Percentiles rank a stretch among this genome's conserved stretches.
Conservation (phyloP, 2,888 invertebrate genomes). For the Caenorhabditis doughertyi region DNA sequence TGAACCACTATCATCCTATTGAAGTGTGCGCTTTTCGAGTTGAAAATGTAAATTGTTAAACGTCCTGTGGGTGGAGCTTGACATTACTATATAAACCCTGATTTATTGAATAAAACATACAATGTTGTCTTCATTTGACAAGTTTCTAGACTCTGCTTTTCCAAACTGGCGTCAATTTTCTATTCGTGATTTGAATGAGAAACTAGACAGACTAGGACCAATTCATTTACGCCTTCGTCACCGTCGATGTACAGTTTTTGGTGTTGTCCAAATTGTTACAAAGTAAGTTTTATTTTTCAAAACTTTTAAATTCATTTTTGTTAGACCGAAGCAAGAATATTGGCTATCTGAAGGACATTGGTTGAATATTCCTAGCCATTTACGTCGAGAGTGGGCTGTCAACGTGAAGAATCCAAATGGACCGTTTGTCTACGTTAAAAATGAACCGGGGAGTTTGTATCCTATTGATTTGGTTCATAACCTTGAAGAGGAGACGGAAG, state of each 20-base stretch:
- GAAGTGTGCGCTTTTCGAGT: too few species aligned
- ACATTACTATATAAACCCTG: too few species aligned
- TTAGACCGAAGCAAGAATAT: background rate
- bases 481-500: constrained; percentile 1
- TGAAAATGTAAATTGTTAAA: too few species aligned
- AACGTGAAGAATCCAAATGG: background rate
- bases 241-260: background rate
- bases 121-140: background rate
- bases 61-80: too few species aligned
- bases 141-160: background rate
- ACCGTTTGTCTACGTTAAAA: background rate
- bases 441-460: constrained; percentile 10
- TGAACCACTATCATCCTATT: too few species aligned
- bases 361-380: background rate
- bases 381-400: background rate
- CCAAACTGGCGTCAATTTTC: background rate
- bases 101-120: too few species aligned
- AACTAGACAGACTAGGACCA: background rate
- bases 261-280: background rate
- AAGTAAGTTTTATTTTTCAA: background rate
- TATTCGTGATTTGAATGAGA: background rate
- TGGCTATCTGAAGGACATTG: background rate
- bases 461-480: constrained; percentile 5
- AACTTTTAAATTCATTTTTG: background rate
- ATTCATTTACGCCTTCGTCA: constrained; percentile 8